A percentile compares a stretch with the other conserved stretches of the same genome.
These are phyloP conservation scores for Bubalus kerabau DNA, from an alignment of 2,113 vertebrate species.

Conservation along the genomic window DNA sequence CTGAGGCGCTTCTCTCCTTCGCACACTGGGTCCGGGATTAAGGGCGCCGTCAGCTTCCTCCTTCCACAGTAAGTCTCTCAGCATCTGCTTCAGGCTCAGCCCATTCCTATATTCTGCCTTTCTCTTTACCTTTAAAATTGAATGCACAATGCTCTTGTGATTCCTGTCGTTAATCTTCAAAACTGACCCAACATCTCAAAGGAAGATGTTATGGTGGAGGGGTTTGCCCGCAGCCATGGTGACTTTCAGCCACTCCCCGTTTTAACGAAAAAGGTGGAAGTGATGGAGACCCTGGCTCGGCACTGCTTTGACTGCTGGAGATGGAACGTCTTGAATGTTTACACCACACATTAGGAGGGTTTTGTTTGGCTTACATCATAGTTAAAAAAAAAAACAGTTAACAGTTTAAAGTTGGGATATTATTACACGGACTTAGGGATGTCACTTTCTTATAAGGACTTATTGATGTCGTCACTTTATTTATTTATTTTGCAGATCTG, in stretches of 20 bases:
- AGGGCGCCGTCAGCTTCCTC: fast-evolving
- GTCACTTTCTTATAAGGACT: not conserved
- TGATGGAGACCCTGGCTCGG: fast-evolving
- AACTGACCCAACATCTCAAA: fast-evolving
- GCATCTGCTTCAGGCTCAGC: fast-evolving
- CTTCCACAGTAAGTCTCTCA: fast-evolving
- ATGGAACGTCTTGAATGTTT: fast-evolving
- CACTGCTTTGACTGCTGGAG: no score
- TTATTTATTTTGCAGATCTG: not conserved
- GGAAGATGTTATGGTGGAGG: fast-evolving
- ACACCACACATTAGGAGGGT: fast-evolving
- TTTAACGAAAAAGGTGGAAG: not conserved
- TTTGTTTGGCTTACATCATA: not conserved
- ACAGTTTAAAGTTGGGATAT: not conserved
- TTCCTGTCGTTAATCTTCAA: not conserved
- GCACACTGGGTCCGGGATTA: fast-evolving
- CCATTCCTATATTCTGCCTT: not conserved
- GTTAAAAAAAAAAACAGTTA: not conserved
- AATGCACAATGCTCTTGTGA: fast-evolving
- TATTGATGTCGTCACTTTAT: not conserved
- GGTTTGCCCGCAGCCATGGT: fast-evolving
- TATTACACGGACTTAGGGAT: not conserved
- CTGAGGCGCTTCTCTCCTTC: fast-evolving
- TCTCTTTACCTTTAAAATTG: not conserved
- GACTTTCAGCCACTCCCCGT: fast-evolving